These are phyloP conservation scores for Neoscelio sp. DNA, from an alignment of 2,888 invertebrate species.

Conservation along the genomic window DNA sequence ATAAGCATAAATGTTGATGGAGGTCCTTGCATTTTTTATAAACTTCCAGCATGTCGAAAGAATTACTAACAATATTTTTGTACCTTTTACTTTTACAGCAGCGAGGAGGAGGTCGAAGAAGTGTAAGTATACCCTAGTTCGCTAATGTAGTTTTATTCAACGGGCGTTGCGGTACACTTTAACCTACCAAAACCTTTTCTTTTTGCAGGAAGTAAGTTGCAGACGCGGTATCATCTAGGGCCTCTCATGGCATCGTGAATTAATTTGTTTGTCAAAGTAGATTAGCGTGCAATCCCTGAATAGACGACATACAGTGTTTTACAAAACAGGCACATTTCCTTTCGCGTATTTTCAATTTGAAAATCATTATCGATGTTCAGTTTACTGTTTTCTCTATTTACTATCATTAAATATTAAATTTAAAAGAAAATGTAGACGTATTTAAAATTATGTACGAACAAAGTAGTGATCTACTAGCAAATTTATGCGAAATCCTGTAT, in stretches of 20 bases:
- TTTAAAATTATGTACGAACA: no score
- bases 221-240: conserved; percentile 57
- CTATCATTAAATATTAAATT: no score
- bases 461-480: neutral
- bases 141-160: conserved; percentile 35
- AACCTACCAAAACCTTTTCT: conserved; percentile 75
- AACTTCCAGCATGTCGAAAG: conserved; percentile 37
- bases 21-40: no score
- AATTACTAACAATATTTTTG: conserved; percentile 73
- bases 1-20: no score
- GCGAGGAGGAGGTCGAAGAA: conserved; percentile 91
- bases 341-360: neutral
- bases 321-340: conserved; percentile 57
- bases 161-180: conserved; percentile 11
- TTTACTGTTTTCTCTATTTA: no score
- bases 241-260: conserved; percentile 60
- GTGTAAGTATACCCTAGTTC: conserved; percentile 86
- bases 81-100: conserved; percentile 83
- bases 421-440: neutral
- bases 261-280: conserved; percentile 66
- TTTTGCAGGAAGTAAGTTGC: conserved; percentile 85
- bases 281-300: conserved; percentile 62
- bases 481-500: no score
- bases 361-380: no score
- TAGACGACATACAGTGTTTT: conserved; percentile 52